These are phyloP conservation scores for Zoanthus sansibaricus DNA, from an alignment of 92 coral and sea anemone genomes.

Conservation along the genomic window DNA sequence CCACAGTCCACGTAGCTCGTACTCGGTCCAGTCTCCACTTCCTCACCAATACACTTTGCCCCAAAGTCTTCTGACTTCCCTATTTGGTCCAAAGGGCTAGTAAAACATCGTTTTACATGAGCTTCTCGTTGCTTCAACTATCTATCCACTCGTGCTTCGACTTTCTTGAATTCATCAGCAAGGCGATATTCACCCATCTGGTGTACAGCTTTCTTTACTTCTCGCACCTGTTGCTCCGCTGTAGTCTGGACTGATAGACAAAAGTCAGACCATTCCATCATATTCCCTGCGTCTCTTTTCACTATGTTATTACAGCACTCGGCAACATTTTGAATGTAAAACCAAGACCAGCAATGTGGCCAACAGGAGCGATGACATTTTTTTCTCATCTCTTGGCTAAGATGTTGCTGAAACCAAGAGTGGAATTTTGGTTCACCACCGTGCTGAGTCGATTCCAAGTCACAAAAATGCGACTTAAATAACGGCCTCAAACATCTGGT, in stretches of 20 bases:
- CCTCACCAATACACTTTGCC: slow-evolving; percentile 35
- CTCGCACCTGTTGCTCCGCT: slow-evolving; percentile 59
- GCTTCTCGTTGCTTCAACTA: slow-evolving; percentile 57
- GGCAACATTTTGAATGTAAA: slow-evolving; percentile 65
- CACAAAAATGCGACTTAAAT: slow-evolving; percentile 40
- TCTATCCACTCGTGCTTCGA: slow-evolving; percentile 53
- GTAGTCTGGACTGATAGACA: slow-evolving; percentile 55
- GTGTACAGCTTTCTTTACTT: slow-evolving; percentile 58
- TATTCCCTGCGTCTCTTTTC: slow-evolving; percentile 59
- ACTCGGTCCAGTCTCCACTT: slow-evolving; percentile 33
- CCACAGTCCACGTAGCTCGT: slow-evolving; percentile 48
- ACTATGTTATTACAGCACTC: slow-evolving; percentile 61
- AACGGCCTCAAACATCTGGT: slow-evolving; percentile 55
- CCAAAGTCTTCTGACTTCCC: slow-evolving; percentile 26
- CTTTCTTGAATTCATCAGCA: slow-evolving; percentile 48
- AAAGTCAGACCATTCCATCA: slow-evolving; percentile 67
- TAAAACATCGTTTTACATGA: slow-evolving; percentile 43
- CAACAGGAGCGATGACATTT: slow-evolving; percentile 62
- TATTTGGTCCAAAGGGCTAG: slow-evolving; percentile 47
- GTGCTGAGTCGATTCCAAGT: slow-evolving; percentile 59
- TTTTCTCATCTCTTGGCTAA: slow-evolving; percentile 62
- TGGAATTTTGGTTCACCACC: slow-evolving; percentile 62
- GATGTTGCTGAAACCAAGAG: slow-evolving; percentile 58
- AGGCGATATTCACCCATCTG: slow-evolving; percentile 62
- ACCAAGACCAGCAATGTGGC: slow-evolving; percentile 68